Base-by-base conservation (phyloP, 1,140 invertebrate genomes). In the Drosophila ananassae region DNA sequence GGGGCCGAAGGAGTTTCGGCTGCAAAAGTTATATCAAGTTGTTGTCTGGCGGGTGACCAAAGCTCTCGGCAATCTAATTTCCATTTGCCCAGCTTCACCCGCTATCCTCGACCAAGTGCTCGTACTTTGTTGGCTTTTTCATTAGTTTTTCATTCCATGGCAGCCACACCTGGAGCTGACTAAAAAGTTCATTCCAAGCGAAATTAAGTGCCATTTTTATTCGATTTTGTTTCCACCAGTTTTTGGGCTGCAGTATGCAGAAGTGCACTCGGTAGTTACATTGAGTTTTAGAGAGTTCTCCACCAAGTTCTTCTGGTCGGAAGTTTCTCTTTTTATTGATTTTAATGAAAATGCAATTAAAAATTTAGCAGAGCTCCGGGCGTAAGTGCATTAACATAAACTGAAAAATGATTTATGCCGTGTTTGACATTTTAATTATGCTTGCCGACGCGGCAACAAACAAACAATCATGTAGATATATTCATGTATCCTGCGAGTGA, bases 321-420 rank as follows among this genome's bases (percentile, higher is more conserved):
- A 54, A 53, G 53, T 74, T 53, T 9, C 12, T 56, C 44, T 28
- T 61, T 61, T 79, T 75, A 87, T 85, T 82, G 83, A 87, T 78
- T 85, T 87, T 82, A 85, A 85, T 87, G 78, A 69, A 87, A 85
- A 85, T 81, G 83, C 77, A 87, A 85, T 85, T 85, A 85, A 87
- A 85, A 81, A 78, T 85, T 85, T 78, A 87, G 78, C 72, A 64
- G 39, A 64, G 61, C 55, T 46, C 57, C 37, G 3, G 58, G 34
- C 34, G 46, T 53, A 57, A 81, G 69, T 81, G 78, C 82, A 87
- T 85, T 85, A 87, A 78, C 61, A 74, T 74, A 74, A 74, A 74
- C 72, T 57, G 72, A 55, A 75, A 79, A 50, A 87, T 82, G 77
- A 85, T 85, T 85, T 72, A 81, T 85, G 61, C 55, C 79, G 67